Evolutionary conservation across 2,113 vertebrate genomes (phyloP).

Genomic region (Urocolius indicus): DNA sequence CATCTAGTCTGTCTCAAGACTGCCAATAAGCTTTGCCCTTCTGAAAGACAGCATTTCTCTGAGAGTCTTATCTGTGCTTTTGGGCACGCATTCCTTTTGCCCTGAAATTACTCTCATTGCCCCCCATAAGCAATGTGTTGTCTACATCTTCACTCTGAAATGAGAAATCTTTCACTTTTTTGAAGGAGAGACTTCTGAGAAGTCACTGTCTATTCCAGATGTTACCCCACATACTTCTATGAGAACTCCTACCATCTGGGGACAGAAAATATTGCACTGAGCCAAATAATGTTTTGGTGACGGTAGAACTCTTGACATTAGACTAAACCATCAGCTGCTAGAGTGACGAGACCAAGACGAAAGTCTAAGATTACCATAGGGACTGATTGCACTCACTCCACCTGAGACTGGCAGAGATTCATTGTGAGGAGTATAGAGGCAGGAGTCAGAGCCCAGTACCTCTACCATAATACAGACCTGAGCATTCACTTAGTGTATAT

Average conservation of each 20-base stretch:
- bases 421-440: neutral
- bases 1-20: neutral
- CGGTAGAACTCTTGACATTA: neutral
- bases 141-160: neutral
- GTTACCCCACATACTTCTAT: neutral
- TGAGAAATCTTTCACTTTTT: neutral
- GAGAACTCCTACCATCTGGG: neutral
- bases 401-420: neutral
- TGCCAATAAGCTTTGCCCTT: neutral
- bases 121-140: neutral
- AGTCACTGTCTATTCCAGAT: neutral
- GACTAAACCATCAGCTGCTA: neutral
- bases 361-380: neutral
- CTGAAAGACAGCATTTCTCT: neutral
- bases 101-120: neutral
- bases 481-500: neutral
- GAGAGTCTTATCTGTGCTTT: neutral
- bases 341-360: neutral
- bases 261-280: neutral
- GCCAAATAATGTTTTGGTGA: neutral
- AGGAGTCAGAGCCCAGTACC: neutral
- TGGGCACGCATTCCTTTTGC: neutral
- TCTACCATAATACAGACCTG: neutral
- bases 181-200: neutral
- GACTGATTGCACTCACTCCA: neutral